Base-by-base conservation (phyloP, 1,140 invertebrate species). In the Drosophila miranda region DNA sequence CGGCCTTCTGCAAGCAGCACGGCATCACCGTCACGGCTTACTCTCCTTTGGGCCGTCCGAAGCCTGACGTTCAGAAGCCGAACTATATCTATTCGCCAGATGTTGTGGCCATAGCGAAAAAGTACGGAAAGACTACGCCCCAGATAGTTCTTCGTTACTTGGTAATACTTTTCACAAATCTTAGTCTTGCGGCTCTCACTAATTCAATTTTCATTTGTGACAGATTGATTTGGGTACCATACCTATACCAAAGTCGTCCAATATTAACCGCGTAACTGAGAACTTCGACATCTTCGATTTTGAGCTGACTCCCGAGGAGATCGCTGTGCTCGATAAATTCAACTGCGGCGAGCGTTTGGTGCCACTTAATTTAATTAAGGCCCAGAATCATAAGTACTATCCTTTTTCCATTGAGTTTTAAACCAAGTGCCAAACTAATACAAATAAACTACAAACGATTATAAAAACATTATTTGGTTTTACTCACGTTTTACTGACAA, bases 281-380 rank as follows among this genome's bases (percentile, higher is more conserved):
- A 97, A 97, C 80, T 93, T 96, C 44, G 89, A 95, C 51, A 89
- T 96, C 28, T 96, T 96, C 78, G 94, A 96, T 86, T 96, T 96
- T 87, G 78, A 92, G 44, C 84, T 96, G 1, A 93, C 93, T 0
- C 74, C 91, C 0, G 93, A 94, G 38, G 95, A 96, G 81, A 92
- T 94, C 14, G 78, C 82, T 0, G 75, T 90, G 14, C 92, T 96
- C 16, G 93, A 94, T 79, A 90, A 90, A 2, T 94, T 94, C 51
- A 93, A 95, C 71, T 92, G 92, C 44, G 93, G 94, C 53, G 60
- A 91, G 11, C 90, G 94, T 43, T 91, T 94, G 38, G 93, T 93
- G 45, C 73, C 92, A 8, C 79, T 92, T 2, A 77, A 71, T 4
- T 71, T 91, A 53, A 88, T 90, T 43, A 90, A 90, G 58, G 83